Conservation (phyloP, 1,140 invertebrate species). For the Zaprionus vittiger region DNA sequence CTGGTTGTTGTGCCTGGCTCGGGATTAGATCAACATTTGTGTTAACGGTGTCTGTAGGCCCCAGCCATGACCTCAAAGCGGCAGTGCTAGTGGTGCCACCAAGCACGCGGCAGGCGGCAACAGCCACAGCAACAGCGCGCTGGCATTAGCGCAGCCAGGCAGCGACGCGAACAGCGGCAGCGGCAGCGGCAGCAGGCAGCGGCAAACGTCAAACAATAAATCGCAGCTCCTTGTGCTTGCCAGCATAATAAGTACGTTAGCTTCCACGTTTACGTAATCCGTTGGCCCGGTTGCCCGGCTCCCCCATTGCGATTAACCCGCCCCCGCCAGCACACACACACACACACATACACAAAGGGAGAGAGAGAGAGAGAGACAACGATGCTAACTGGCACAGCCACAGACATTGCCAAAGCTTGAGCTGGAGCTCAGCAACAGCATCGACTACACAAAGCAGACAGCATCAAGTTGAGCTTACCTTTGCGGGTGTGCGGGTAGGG, state of each 20-base stretch:
- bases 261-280: conserved; percentile 74
- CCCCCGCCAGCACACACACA: conserved; percentile 37
- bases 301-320: conserved; percentile 61
- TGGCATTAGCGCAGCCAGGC: conserved; percentile 14
- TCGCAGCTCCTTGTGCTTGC: conserved; percentile 79
- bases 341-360: not conserved
- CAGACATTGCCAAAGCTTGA: conserved; percentile 10
- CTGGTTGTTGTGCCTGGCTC: conserved; percentile 58
- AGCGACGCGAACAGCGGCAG: conserved; percentile 24
- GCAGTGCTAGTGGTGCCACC: conserved; percentile 12
- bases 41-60: conserved; percentile 45
- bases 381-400: conserved; percentile 2
- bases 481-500: conserved; percentile 22
- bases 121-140: conserved; percentile 1
- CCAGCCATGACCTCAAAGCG: conserved; percentile 60
- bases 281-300: conserved; percentile 34
- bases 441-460: conserved; percentile 74
- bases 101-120: conserved; percentile 41
- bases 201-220: conserved; percentile 80
- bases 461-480: conserved; percentile 78
- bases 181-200: conserved; percentile 20
- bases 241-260: conserved; percentile 79
- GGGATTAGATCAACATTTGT: conserved; percentile 78
- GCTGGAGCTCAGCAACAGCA: conserved; percentile 31
- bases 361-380: too few species aligned